phyloP scores from a whole-genome alignment of 2,888 invertebrate species.

The Campoletis raptor region DNA sequence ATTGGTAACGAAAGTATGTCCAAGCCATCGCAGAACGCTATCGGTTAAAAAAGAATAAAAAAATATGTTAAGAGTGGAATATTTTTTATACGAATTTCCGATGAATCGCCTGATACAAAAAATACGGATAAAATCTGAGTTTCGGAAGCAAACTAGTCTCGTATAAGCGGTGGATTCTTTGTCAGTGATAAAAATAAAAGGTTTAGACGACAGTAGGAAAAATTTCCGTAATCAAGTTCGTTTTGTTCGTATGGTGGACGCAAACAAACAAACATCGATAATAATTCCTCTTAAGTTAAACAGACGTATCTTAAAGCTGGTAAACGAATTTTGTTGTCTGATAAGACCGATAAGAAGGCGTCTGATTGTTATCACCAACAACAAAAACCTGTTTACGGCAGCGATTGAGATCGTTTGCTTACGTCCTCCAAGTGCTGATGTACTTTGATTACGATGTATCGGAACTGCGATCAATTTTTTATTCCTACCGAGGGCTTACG shows the following conservation, averaged over 20 bases:
- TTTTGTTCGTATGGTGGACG: constrained; percentile 1
- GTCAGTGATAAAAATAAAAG: background rate
- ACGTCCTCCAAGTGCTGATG: constrained; percentile 15
- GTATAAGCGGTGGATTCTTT: background rate
- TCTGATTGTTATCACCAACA: constrained; percentile 64
- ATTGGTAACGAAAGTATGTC: background rate
- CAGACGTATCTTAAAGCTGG: background rate
- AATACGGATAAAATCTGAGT: background rate
- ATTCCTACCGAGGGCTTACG: background rate
- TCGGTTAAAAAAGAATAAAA: background rate
- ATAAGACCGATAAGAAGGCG: constrained; percentile 65
- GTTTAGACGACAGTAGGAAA: background rate
- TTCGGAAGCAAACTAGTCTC: background rate
- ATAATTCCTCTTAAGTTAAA: constrained; percentile 8
- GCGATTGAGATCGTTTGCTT: constrained; percentile 28
- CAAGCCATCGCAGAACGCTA: background rate
- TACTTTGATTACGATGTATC: constrained; percentile 47
- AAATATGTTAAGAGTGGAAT: background rate
- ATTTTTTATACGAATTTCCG: background rate
- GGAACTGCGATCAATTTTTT: background rate
- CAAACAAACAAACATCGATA: constrained; percentile 53
- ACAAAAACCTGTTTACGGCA: constrained; percentile 66
- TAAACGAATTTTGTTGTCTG: constrained; percentile 65
- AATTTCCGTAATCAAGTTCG: constrained; percentile 10
- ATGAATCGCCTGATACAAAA: background rate